Evolutionary conservation across 2,113 vertebrate genomes (phyloP), one percentile per base, ranked within the genome.

Genomic region (Notechis scutatus): DNA sequence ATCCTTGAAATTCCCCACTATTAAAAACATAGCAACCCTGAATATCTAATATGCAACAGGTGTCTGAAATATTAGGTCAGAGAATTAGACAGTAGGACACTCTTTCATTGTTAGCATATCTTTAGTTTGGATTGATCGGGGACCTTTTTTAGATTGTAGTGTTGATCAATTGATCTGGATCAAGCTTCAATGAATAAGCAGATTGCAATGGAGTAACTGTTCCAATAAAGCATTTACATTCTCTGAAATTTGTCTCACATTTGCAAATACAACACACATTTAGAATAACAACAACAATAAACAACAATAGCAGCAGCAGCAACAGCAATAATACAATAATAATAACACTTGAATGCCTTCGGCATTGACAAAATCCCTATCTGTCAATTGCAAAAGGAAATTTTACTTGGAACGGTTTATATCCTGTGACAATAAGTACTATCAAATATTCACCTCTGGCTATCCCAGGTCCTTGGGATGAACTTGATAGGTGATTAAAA

Each of bases 31-130:
- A 90, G 21, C 9, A 93, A 26, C 23, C 11, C 4, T 39, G 52
- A n/a, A 88, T 55, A 23, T n/a, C 7, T 34, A 55, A 56, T 88
- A 39, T 21, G 26, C 3, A 34, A 7, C 42, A 45, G 26, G 39
- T 29, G 39, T 61, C 55, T 54, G 81, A 55, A 55, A 34, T 8
- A 12, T 45, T 61, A 61, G 1, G 8, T 20, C 2, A 12, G 18
- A 52, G 18, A 39, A 39, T 3, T 4, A 29, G 24, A 10, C 20
- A 24, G 14, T 23, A 24, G 47, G 39, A 69, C 3, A 1, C 55
- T 0, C 0, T 3, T 54, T 8, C n/a, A 39, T 1, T 0, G 7
- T 39, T 87, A 1, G 0, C 2, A 52, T 29, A 0, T 0, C 1
- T 0, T 42, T 0, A 0, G 69, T 91, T 45, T 10, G 39, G 6